phyloP scores from a whole-genome alignment of 92 coral and sea anemone species.

The Heteractis magnifica region DNA sequence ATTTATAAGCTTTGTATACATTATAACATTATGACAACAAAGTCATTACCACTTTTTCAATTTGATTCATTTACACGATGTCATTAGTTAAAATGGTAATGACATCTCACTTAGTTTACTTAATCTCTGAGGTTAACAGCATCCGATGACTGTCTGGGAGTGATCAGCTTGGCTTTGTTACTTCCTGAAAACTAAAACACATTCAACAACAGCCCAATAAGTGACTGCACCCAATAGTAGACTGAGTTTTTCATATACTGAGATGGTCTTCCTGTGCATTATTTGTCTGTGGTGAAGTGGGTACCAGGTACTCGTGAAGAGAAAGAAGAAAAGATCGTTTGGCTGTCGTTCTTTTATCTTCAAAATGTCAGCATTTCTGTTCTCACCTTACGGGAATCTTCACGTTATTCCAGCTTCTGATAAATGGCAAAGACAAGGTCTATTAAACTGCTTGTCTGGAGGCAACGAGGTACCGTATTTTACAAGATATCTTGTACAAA shows the following conservation, averaged over 20 bases:
- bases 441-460: conserved; percentile 38
- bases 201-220: too few species aligned
- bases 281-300: conserved; percentile 11
- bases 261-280: conserved; percentile 22
- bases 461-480: conserved; percentile 45
- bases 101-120: too few species aligned
- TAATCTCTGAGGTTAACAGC: too few species aligned
- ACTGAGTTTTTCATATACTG: too few species aligned
- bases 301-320: not conserved
- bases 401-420: conserved; percentile 31
- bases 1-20: too few species aligned
- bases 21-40: too few species aligned
- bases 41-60: too few species aligned
- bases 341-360: not conserved
- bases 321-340: not conserved
- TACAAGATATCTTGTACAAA: not conserved
- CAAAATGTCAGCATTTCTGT: conserved; percentile 69
- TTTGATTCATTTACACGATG: too few species aligned
- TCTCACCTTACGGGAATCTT: conserved; percentile 36
- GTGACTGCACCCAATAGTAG: not conserved
- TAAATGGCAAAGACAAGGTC: not conserved
- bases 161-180: too few species aligned
- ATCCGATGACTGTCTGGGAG: too few species aligned
- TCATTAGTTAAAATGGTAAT: too few species aligned
- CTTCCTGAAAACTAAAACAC: too few species aligned